Percentiles rank a stretch among this genome's conserved stretches.
These are phyloP conservation scores for Spodoptera frugiperda DNA, from an alignment of 1,140 invertebrate genomes.

Conservation along the genomic window DNA sequence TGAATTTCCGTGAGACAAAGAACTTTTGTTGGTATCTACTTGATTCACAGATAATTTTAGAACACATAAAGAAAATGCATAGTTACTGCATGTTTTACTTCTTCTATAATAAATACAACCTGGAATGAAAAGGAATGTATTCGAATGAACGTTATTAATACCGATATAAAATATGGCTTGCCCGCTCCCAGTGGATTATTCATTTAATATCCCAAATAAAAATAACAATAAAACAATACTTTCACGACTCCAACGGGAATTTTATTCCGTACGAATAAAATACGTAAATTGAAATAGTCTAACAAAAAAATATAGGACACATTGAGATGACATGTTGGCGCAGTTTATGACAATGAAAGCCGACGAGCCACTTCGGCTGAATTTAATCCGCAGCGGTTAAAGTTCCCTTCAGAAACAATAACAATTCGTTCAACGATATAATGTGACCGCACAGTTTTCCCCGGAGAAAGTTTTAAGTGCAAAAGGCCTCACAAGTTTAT, in stretches of 20 bases:
- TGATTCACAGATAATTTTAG: conserved; percentile 44
- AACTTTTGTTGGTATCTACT: conserved; percentile 50
- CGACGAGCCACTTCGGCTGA: conserved; percentile 54
- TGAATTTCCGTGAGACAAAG: conserved; percentile 52
- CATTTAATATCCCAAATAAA: no score
- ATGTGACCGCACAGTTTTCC: conserved; percentile 63
- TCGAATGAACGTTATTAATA: no score
- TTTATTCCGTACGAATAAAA: conserved; percentile 39
- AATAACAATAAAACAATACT: conserved; percentile 12
- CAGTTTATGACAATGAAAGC: conserved; percentile 51
- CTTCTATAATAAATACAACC: not conserved
- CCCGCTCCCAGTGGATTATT: not conserved
- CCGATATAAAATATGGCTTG: no score
- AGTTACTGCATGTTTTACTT: not conserved
- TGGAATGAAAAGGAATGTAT: no score
- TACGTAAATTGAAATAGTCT: conserved; percentile 35
- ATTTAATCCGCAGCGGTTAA: conserved; percentile 62
- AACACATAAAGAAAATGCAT: conserved; percentile 7
- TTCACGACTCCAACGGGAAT: conserved; percentile 26
- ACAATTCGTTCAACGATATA: conserved; percentile 69
- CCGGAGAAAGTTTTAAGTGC: conserved; percentile 66
- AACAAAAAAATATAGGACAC: conserved; percentile 46
- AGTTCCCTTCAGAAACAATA: conserved; percentile 69
- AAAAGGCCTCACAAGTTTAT: conserved; percentile 70
- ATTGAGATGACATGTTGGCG: conserved; percentile 47